Evolutionary conservation across 1,140 invertebrate genomes (phyloP).

Genomic region (Drosophila lacertosa): DNA sequence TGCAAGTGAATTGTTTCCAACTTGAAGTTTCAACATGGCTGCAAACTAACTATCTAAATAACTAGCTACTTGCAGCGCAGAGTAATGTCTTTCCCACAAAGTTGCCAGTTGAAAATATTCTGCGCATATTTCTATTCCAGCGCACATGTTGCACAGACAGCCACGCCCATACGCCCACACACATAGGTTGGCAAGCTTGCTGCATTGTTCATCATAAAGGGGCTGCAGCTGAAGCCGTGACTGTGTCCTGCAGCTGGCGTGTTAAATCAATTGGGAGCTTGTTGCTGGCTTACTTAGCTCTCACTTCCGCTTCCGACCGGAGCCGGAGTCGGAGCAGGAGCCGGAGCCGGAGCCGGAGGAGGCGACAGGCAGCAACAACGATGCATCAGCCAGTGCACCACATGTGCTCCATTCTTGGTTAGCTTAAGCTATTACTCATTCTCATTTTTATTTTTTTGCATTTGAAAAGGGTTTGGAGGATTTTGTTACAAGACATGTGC

Average conservation of each 20-base stretch:
- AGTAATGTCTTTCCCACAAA: slow-evolving; percentile 60
- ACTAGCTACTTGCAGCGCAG: slow-evolving; percentile 55
- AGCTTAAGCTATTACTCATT: slow-evolving; percentile 64
- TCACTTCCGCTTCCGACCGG: slow-evolving; percentile 66
- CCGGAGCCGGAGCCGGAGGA: too few relatives aligned
- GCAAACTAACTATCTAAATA: slow-evolving; percentile 56
- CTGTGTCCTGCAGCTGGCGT: slow-evolving; percentile 41
- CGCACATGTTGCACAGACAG: slow-evolving; percentile 65
- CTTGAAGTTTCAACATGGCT: slow-evolving; percentile 6
- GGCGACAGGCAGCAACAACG: slow-evolving; percentile 20
- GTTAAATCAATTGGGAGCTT: slow-evolving; percentile 81
- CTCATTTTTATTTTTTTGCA: slow-evolving; percentile 12
- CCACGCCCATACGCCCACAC: slow-evolving; percentile 16
- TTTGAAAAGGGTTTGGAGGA: background rate
- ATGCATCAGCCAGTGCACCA: slow-evolving; percentile 37
- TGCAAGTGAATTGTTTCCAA: background rate
- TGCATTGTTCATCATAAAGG: slow-evolving; percentile 56
- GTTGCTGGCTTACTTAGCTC: slow-evolving; percentile 74
- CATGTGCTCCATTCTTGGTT: slow-evolving; percentile 59
- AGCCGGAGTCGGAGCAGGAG: too few relatives aligned
- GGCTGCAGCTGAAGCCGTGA: slow-evolving; percentile 9
- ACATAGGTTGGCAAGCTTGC: slow-evolving; percentile 14
- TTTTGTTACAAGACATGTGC: slow-evolving; percentile 7
- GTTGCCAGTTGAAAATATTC: slow-evolving; percentile 55
- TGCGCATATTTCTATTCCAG: slow-evolving; percentile 60